Evolutionary conservation across 2,797 vertebrate genomes (phyloP).

Genomic region (Chromobotia macracanthus): DNA sequence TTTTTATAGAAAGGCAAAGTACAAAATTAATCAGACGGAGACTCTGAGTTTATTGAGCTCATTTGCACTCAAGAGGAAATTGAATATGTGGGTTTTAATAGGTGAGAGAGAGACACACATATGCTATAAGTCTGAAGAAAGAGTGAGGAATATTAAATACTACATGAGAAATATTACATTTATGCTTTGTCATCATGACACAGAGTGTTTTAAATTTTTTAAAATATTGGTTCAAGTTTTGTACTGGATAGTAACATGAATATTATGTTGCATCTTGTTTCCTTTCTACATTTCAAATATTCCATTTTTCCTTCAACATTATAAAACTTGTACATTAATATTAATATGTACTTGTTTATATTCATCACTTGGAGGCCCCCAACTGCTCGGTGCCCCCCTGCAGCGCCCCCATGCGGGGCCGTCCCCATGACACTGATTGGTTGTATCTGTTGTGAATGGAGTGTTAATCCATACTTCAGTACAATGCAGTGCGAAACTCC

Average conservation of each 20-base stretch:
- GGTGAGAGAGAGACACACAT: neutral
- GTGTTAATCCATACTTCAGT: neutral
- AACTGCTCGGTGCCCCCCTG: neutral
- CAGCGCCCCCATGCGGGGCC: neutral
- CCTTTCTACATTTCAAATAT: too few species aligned
- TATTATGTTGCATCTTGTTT: too few species aligned
- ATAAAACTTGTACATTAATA: too few species aligned
- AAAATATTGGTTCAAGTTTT: too few species aligned
- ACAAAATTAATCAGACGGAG: constrained; percentile 30
- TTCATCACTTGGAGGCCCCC: neutral
- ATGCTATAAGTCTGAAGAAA: neutral
- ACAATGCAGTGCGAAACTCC: neutral
- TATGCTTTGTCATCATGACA: too few species aligned
- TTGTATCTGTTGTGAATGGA: neutral
- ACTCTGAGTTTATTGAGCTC: constrained; percentile 1
- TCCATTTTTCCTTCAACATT: too few species aligned
- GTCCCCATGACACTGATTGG: neutral
- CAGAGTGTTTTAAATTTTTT: too few species aligned
- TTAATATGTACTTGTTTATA: neutral
- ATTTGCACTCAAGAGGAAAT: neutral
- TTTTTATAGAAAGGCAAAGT: constrained; percentile 28
- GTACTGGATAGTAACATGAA: too few species aligned
- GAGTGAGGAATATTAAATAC: neutral
- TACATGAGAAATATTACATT: too few species aligned
- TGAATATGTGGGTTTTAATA: neutral